Percentiles rank a stretch among this genome's conserved stretches.
These are phyloP conservation scores for Ginglymostoma cirratum DNA, from an alignment of 2,113 vertebrate genomes.

Conservation along the genomic window DNA sequence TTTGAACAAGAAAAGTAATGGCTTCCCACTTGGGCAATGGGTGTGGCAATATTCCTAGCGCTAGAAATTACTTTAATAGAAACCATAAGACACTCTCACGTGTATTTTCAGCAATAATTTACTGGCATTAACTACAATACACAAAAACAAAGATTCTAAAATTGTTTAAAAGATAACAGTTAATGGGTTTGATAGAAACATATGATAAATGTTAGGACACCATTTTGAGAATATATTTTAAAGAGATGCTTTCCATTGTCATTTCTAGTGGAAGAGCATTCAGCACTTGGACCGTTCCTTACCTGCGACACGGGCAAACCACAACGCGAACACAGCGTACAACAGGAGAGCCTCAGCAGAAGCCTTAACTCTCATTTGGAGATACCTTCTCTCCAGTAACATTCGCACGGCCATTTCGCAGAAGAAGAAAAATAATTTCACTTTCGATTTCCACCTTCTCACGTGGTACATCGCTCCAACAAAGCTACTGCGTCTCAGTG, in stretches of 20 bases:
- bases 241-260: no score
- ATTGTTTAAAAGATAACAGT: background rate
- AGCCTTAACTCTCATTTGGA: background rate
- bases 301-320: background rate
- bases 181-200: no score
- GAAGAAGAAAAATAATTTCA: background rate
- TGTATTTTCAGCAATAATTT: background rate
- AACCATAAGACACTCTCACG: no score
- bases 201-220: background rate
- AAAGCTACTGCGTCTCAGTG: no score
- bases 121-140: background rate
- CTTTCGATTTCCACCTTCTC: background rate
- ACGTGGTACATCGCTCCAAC: background rate
- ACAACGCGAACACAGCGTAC: background rate
- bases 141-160: background rate
- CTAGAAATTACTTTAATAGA: no score
- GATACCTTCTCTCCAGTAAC: accelerated
- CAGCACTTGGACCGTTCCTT: background rate
- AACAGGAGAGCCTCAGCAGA: background rate
- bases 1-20: no score
- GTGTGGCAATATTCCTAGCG: background rate
- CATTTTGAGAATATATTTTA: background rate
- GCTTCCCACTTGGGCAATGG: background rate
- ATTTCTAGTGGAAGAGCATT: no score
- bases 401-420: background rate